Evolutionary conservation across 1,140 invertebrate genomes (phyloP).

Genomic region (Trichonephila clavata): DNA sequence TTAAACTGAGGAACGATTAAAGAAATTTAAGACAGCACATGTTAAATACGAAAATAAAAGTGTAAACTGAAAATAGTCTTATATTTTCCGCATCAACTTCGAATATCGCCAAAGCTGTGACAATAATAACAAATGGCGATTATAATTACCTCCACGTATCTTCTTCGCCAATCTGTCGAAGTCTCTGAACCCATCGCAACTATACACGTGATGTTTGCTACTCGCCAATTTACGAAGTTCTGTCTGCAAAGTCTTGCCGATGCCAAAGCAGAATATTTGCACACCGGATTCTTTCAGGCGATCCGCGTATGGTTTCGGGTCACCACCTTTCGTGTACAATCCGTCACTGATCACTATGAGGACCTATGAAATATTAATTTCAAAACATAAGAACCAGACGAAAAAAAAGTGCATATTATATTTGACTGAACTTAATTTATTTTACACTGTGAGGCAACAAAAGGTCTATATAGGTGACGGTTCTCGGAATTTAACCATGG

Average conservation of each 20-base stretch:
- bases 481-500: background rate
- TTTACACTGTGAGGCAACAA: no score
- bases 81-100: no score
- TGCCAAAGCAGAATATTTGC: constrained; percentile 65
- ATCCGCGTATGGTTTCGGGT: constrained; percentile 4
- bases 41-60: no score
- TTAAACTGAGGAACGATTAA: no score
- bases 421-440: no score
- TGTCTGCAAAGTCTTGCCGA: constrained; percentile 8
- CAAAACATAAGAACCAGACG: no score
- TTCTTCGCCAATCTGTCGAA: constrained; percentile 44
- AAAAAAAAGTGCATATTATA: no score
- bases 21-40: no score
- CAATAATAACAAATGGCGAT: no score
- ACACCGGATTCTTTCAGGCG: constrained; percentile 25
- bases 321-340: background rate
- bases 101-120: no score
- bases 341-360: constrained; percentile 64
- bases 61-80: no score
- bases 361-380: constrained; percentile 11
- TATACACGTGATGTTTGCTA: constrained; percentile 61
- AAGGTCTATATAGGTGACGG: no score
- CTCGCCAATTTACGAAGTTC: constrained; percentile 37
- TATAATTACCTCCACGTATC: constrained; percentile 71
- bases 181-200: constrained; percentile 42